These are phyloP conservation scores for Syncerus caffer DNA, from an alignment of 2,797 vertebrate genomes.

Conservation along the genomic window DNA sequence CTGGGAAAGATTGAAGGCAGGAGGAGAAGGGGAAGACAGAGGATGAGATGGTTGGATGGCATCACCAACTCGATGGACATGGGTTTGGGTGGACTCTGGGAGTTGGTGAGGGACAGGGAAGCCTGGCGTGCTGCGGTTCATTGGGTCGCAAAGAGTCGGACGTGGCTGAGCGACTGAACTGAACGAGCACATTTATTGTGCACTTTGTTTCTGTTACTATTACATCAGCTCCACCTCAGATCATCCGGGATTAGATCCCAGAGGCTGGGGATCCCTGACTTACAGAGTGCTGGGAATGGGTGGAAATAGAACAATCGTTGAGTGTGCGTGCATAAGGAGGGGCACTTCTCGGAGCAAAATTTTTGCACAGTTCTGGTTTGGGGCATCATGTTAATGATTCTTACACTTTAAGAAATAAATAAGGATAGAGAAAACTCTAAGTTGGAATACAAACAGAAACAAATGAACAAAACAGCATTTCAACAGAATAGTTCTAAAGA, in stretches of 20 bases:
- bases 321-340: neutral
- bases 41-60: neutral
- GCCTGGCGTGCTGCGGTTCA: rapidly evolving
- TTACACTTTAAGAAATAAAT: neutral
- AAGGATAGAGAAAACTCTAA: neutral
- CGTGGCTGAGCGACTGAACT: neutral
- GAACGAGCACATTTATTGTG: neutral
- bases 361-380: neutral
- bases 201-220: neutral
- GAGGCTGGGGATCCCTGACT: neutral
- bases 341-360: neutral
- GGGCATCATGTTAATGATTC: neutral
- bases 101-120: neutral
- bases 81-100: neutral
- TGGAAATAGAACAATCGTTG: neutral
- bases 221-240: neutral
- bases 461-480: neutral
- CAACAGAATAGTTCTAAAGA: neutral
- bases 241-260: neutral
- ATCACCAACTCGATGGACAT: neutral
- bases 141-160: rapidly evolving
- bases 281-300: neutral
- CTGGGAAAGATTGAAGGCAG: neutral
- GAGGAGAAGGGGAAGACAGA: neutral
- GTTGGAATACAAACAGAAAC: neutral